These are phyloP conservation scores for Perca fluviatilis DNA, from an alignment of 2,113 vertebrate genomes.

Conservation along the genomic window DNA sequence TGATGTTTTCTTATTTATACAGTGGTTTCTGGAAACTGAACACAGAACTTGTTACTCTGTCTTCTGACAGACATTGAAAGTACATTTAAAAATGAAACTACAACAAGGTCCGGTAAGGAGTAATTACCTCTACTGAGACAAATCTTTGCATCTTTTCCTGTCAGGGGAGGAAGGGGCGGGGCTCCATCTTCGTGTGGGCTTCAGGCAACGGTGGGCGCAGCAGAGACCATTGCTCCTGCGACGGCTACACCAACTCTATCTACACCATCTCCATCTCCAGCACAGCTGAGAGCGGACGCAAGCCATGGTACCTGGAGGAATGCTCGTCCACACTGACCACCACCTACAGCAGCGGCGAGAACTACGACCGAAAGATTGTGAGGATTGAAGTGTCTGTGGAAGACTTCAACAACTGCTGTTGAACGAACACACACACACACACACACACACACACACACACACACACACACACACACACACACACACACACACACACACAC, in stretches of 20 bases:
- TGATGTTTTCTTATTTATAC: background rate
- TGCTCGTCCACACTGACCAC: slow-evolving; percentile 97
- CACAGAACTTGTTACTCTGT: background rate
- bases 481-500: background rate
- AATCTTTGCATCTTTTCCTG: slow-evolving; percentile 36
- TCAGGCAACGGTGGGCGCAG: slow-evolving; percentile 98
- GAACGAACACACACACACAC: background rate
- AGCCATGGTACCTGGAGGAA: slow-evolving; percentile 98
- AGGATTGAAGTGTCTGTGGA: slow-evolving; percentile 51
- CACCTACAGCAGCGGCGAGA: slow-evolving; percentile 98
- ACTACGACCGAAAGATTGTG: slow-evolving; percentile 98
- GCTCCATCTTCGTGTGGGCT: slow-evolving; percentile 98
- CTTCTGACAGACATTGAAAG: slow-evolving; percentile 10
- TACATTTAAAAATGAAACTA: slow-evolving; percentile 14
- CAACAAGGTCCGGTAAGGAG: slow-evolving; percentile 17
- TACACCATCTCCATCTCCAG: slow-evolving; percentile 99
- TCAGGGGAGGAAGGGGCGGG: slow-evolving; percentile 95
- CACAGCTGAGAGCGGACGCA: slow-evolving; percentile 97
- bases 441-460: background rate
- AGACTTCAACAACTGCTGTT: background rate
- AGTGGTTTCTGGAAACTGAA: slow-evolving; percentile 6
- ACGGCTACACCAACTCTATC: slow-evolving; percentile 98
- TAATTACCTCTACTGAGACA: background rate
- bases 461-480: background rate
- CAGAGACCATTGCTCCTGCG: slow-evolving; percentile 98